A percentile compares a stretch with the other conserved stretches of the same genome.
Conservation (phyloP, 2,888 invertebrate species). For the Tetramorium bicarinatum region DNA sequence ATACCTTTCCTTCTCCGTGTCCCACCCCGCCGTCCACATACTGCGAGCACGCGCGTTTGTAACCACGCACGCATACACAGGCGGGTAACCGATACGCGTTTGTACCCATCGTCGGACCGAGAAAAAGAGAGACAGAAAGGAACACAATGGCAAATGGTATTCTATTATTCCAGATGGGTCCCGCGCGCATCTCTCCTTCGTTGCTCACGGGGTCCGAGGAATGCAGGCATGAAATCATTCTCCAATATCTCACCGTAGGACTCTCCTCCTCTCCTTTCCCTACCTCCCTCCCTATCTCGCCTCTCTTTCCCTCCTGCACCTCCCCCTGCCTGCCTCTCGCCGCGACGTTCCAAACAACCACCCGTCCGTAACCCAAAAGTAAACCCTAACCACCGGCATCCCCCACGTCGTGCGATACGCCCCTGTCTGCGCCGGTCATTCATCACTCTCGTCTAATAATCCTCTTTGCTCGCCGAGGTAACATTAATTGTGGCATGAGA, state of each 20-base stretch:
- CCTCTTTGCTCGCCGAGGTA: constrained; percentile 75
- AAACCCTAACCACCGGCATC: constrained; percentile 72
- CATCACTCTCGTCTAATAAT: constrained; percentile 83
- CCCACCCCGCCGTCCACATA: constrained; percentile 46
- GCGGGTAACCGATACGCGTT: constrained; percentile 48
- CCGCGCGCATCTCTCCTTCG: constrained; percentile 70
- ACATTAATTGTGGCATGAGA: constrained; percentile 75
- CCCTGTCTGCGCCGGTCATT: constrained; percentile 74
- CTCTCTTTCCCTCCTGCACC: constrained; percentile 33
- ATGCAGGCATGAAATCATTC: constrained; percentile 84
- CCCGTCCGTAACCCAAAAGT: constrained; percentile 66
- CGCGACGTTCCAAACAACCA: constrained; percentile 63
- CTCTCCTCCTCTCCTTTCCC: constrained; percentile 50
- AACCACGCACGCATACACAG: constrained; percentile 2
- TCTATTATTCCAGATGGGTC: constrained; percentile 85
- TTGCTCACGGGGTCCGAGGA: constrained; percentile 73
- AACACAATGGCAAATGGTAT: constrained; percentile 85
- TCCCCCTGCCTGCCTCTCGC: constrained; percentile 55
- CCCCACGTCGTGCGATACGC: constrained; percentile 64
- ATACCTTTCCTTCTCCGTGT: constrained; percentile 30
- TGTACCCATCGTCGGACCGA: constrained; percentile 32
- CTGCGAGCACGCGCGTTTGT: constrained; percentile 45
- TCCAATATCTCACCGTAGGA: constrained; percentile 81
- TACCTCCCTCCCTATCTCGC: constrained; percentile 9
- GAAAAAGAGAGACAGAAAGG: constrained; percentile 59